phyloP scores from a whole-genome alignment of 2,113 vertebrate genomes.

The Grallaria varia region DNA sequence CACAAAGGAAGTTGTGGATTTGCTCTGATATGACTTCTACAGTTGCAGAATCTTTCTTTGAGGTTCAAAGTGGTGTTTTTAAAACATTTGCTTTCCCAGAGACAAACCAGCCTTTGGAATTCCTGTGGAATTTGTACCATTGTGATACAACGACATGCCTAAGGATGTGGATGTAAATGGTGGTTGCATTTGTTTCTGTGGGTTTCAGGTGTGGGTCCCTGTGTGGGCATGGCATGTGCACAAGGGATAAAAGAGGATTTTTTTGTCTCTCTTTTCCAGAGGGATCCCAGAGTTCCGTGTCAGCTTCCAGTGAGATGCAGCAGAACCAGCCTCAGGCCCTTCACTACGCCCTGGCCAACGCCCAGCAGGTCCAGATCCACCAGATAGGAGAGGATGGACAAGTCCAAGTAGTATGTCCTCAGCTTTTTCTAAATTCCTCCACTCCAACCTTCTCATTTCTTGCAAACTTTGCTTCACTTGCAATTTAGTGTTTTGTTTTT shows the following conservation, averaged over 20 bases:
- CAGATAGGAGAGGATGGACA: conserved; percentile 97
- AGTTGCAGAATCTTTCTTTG: neutral
- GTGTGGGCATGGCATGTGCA: neutral
- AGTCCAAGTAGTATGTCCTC: conserved; percentile 92
- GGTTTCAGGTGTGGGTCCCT: accelerated
- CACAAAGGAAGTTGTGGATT: neutral
- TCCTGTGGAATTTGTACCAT: neutral
- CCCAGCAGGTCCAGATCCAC: conserved; percentile 96
- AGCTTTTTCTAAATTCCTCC: neutral
- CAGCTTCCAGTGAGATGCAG: conserved; percentile 80
- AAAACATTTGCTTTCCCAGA: neutral
- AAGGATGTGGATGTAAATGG: too few relatives aligned
- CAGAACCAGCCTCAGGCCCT: conserved; percentile 86
- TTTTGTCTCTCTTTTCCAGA: conserved; percentile 49
- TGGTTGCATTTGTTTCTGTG: neutral
- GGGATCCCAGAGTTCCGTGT: conserved; percentile 71
- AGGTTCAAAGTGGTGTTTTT: neutral
- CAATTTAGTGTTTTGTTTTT: accelerated
- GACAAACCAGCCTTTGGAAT: neutral
- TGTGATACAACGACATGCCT: accelerated
- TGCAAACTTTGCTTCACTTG: neutral
- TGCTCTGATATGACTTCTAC: neutral
- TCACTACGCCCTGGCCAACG: conserved; percentile 92
- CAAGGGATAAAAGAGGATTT: accelerated
- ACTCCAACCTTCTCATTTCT: neutral